Conservation (phyloP, 2,113 vertebrate genomes). For the Hemibagrus wyckioides region DNA sequence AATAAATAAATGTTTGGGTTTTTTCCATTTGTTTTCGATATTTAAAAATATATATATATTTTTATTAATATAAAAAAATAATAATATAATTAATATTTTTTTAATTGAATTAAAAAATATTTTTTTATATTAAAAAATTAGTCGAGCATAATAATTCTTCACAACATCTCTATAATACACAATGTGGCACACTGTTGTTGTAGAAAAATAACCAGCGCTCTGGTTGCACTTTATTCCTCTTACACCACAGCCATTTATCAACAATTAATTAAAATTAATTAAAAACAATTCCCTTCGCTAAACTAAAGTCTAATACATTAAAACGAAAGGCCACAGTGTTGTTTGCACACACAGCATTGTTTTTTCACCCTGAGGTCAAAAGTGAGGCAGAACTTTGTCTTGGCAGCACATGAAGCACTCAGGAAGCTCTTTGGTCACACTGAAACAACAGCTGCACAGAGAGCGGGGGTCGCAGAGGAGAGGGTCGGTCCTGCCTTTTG, state of each 20-base stretch:
- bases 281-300: no score
- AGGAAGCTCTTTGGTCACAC: slow-evolving; percentile 61
- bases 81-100: no score
- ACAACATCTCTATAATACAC: neutral
- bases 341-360: slow-evolving; percentile 50
- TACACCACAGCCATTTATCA: neutral
- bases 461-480: slow-evolving; percentile 62
- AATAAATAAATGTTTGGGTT: no score
- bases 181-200: neutral
- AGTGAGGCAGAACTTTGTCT: slow-evolving; percentile 64
- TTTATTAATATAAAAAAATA: no score
- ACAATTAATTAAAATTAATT: no score
- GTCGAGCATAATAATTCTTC: neutral
- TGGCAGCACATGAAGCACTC: slow-evolving; percentile 73
- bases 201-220: neutral
- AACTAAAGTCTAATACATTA: slow-evolving; percentile 57
- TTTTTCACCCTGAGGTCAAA: slow-evolving; percentile 66
- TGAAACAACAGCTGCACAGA: slow-evolving; percentile 71
- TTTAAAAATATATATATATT: no score
- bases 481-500: slow-evolving; percentile 60
- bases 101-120: no score
- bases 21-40: no score
- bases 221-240: neutral
- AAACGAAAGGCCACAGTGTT: slow-evolving; percentile 56
- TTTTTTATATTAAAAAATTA: neutral